A percentile compares a stretch with the other conserved stretches of the same genome.
These are phyloP conservation scores for Potamarius usumacintae DNA, from an alignment of 2,113 vertebrate species.

Conservation along the genomic window DNA sequence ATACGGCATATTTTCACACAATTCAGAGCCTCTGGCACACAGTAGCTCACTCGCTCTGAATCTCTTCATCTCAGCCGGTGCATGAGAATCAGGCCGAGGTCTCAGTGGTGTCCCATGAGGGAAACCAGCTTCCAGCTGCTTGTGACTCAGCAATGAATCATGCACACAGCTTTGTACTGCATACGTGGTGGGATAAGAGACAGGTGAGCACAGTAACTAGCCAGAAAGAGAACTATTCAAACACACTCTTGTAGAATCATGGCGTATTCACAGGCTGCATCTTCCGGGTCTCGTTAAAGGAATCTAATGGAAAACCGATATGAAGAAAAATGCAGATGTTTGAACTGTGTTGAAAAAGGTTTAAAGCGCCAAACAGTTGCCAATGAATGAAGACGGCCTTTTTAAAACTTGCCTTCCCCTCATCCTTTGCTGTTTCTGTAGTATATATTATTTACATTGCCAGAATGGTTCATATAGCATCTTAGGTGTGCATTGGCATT, in stretches of 20 bases:
- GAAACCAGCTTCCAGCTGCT: constrained; percentile 36
- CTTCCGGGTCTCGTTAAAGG: neutral
- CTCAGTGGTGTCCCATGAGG: constrained; percentile 37
- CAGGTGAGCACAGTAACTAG: constrained; percentile 31
- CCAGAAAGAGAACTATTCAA: neutral
- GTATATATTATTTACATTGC: neutral
- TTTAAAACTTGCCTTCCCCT: neutral
- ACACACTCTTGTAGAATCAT: neutral
- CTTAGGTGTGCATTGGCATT: neutral
- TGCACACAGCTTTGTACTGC: constrained; percentile 27
- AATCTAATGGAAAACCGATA: neutral
- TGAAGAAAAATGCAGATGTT: neutral
- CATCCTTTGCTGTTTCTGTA: neutral
- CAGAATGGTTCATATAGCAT: neutral
- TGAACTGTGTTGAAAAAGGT: neutral
- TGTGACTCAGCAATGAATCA: constrained; percentile 49
- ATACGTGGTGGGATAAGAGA: constrained; percentile 18
- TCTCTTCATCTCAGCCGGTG: constrained; percentile 37
- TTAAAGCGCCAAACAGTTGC: neutral
- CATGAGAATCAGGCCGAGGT: constrained; percentile 37
- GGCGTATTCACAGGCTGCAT: constrained; percentile 1
- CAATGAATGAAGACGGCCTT: neutral
- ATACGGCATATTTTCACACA: constrained; percentile 33
- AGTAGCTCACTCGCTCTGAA: constrained; percentile 19
- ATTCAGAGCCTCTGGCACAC: constrained; percentile 26